Evolutionary conservation across 1,140 invertebrate species (phyloP), one percentile per base, ranked within the genome.

Genomic region (Rhagoletis zephyria): DNA sequence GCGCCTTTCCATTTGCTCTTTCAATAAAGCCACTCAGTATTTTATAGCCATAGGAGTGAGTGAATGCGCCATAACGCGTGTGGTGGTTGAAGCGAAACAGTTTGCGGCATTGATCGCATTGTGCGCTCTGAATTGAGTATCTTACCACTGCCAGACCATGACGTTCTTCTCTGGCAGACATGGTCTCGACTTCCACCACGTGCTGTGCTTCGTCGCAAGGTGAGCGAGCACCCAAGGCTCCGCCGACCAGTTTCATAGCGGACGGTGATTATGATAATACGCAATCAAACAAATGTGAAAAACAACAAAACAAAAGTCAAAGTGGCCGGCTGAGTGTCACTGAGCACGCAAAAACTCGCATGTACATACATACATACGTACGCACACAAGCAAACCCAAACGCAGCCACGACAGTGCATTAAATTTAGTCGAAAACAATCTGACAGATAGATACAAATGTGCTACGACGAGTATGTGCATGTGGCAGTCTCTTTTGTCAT

Each of bases 341-440:
- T 86, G 85, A 61, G 85, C 60, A 65, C 85, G 85, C 85, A 65
- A 59, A 42, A 3, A 51, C 51, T 86, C 63, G 10, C 56, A 85
- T 40, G 7, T 14, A 59, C 51, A 81, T 10, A 6, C n/a, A n/a
- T n/a, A n/a, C n/a, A n/a, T n/a, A n/a, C n/a, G 10, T 5, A 19
- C 9, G 40, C 16, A 85, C 45, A 30, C 56, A 19, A 19, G 65
- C 65, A 67, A 19, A 42, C 81, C 59, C 81, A 63, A 5, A 86
- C 59, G 1, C 85, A 64, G 2, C 85, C 0, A 1, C 2, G 48
- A 10, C 7, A 12, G 42, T 9, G 12, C 70, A 42, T 14, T 16
- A 12, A n/a, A 19, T 19, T 56, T 30, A 42, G 5, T 59, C 74
- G 56, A 51, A 30, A 56, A 56, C 48, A 59, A 81, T 16, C 30